Base-by-base conservation (phyloP, 2,113 vertebrate species). In the Eclectus roratus region DNA sequence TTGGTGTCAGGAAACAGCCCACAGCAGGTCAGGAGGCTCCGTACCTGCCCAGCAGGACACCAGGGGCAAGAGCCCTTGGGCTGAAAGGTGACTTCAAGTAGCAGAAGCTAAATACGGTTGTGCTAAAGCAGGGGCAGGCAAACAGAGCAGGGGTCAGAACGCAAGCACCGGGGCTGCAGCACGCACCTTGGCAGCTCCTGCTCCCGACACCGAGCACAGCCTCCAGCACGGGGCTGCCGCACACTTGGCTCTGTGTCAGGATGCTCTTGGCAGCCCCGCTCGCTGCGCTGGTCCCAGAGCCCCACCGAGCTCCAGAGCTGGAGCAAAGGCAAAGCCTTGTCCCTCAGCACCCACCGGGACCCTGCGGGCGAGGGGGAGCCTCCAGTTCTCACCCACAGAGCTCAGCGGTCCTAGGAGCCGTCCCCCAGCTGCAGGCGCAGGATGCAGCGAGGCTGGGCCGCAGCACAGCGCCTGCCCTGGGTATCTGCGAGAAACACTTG, bases 81-180 rank as follows among this genome's bases (percentile, higher is more conserved):
- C 52, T 41, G 23, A 41, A 73, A 60, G 11, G 2, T 4, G 10
- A 6, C 20, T 35, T 31, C 7, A 31, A 41, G 20, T 1, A 41
- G 55, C 31, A 50, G 84, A 50, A 53, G 18, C 0, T 1, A 18
- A 19, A 6, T 7, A 3, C 2, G 9, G 82, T 6, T 47, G 66
- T 8, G 72, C 44, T 41, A 79, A 72, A 72, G 52, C 27, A 10
- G 28, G 7, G 17, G 43, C 52, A 69, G 39, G 11, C 11, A 17
- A 72, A 35, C 25, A 33, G 53, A 12, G 28, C 33, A 3, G 31
- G 37, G 78, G 20, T 27, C 56, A 50, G 29, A 21, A 7, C 29
- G 11, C 37, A 7, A 50, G 41, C 6, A 1, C 29, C 6, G n/a
- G 53, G 33, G 25, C 55, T 2, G 1, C 2, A 27, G 33, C 19